A percentile compares a stretch with the other conserved stretches of the same genome.
These are phyloP conservation scores for Sebastes variabilis DNA, from an alignment of 2,797 vertebrate species.

Conservation along the genomic window DNA sequence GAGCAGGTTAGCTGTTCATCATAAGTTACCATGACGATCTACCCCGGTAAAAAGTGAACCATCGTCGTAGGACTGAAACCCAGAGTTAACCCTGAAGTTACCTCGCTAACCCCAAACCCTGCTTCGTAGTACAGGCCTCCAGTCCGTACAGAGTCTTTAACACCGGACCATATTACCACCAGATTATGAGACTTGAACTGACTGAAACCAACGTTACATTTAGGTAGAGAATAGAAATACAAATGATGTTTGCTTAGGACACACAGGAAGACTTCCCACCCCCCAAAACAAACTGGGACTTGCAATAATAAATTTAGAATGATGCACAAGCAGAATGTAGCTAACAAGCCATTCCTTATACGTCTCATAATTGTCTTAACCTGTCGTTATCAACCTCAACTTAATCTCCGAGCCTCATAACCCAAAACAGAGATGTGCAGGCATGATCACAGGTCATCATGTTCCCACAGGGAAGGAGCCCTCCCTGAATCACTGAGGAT, in stretches of 20 bases:
- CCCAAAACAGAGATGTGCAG: background rate
- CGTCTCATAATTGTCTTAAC: background rate
- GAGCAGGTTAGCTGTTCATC: rapidly evolving
- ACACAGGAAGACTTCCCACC: background rate
- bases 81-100: too few relatives aligned
- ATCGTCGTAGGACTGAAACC: too few relatives aligned
- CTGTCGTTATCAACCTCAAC: background rate
- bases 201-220: background rate
- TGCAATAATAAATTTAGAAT: background rate
- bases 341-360: background rate
- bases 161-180: background rate
- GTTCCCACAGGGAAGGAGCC: background rate
- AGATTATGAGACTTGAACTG: background rate
- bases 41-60: too few relatives aligned
- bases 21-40: too few relatives aligned
- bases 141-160: background rate
- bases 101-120: too few relatives aligned
- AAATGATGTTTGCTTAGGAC: too few relatives aligned
- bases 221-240: background rate
- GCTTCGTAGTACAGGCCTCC: too few relatives aligned
- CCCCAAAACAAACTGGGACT: background rate
- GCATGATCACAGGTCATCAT: background rate
- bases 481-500: background rate
- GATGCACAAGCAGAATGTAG: background rate
- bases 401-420: background rate